phyloP scores from a whole-genome alignment of 2,888 invertebrate genomes.

The Aproaerema taeniolella region DNA sequence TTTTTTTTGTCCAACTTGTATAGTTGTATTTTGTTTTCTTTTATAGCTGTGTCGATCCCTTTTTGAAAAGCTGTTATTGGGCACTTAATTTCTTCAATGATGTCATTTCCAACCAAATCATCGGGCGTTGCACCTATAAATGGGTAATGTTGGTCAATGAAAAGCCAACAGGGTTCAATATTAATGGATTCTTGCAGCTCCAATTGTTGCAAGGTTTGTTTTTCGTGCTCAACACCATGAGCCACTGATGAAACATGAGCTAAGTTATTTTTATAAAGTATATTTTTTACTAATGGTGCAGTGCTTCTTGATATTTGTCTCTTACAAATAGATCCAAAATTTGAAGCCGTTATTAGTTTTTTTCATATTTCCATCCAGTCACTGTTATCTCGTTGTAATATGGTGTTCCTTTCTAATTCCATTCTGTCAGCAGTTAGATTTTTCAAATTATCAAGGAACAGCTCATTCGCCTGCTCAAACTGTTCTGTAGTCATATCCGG shows the following conservation, averaged over 20 bases:
- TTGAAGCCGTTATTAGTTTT: slow-evolving; percentile 19
- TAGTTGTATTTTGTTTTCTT: slow-evolving; percentile 10
- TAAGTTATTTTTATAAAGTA: slow-evolving; percentile 9
- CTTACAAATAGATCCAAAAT: no score
- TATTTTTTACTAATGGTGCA: no score
- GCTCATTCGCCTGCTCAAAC: not conserved
- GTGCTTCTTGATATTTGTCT: no score
- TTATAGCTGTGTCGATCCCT: slow-evolving; percentile 9
- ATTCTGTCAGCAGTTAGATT: not conserved
- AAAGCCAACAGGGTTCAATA: slow-evolving; percentile 17
- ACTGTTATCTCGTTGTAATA: slow-evolving; percentile 18
- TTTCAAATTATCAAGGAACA: not conserved
- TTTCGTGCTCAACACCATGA: slow-evolving; percentile 7
- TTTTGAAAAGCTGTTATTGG: slow-evolving; percentile 8
- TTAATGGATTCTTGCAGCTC: slow-evolving; percentile 9
- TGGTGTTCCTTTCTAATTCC: slow-evolving; percentile 7
- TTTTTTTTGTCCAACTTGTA: not conserved
- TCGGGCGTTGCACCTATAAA: slow-evolving; percentile 21
- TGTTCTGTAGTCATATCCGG: not conserved
- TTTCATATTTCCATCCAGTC: slow-evolving; percentile 21
- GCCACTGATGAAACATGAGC: slow-evolving; percentile 1
- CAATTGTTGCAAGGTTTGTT: slow-evolving; percentile 2
- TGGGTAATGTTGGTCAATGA: slow-evolving; percentile 10
- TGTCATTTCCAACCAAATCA: slow-evolving; percentile 12
- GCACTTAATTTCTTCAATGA: slow-evolving; percentile 18